Percentiles rank a stretch among this genome's conserved stretches.
Conservation (phyloP, 2,797 vertebrate genomes). For the Aplochiton taeniatus region DNA sequence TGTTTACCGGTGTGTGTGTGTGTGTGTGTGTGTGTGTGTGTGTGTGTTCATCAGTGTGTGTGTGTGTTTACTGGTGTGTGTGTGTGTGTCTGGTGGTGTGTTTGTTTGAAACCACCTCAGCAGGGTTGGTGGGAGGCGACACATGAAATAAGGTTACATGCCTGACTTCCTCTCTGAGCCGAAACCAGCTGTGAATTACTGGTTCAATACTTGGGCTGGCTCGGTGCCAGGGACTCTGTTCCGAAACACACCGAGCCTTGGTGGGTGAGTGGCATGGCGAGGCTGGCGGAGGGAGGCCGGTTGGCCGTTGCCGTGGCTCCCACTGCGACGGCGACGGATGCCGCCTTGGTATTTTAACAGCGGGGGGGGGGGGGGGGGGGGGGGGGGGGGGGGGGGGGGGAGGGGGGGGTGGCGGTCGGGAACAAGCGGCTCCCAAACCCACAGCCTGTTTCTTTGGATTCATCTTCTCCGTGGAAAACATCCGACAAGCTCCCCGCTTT, state of each 20-base stretch:
- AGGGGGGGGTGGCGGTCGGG: slow-evolving; percentile 7
- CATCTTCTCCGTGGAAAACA: no score
- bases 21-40: slow-evolving; percentile 3
- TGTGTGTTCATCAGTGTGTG: neutral
- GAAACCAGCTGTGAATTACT: slow-evolving; percentile 51
- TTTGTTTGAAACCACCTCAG: slow-evolving; percentile 7
- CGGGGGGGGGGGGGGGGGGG: neutral
- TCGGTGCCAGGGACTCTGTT: slow-evolving; percentile 37
- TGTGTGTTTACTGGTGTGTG: slow-evolving; percentile 4
- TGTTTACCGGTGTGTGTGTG: neutral
- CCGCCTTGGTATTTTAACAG: neutral
- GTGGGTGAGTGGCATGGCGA: neutral
- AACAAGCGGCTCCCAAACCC: neutral
- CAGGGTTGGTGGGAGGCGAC: slow-evolving; percentile 40
- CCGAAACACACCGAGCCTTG: slow-evolving; percentile 13
- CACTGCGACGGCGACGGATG: no score
- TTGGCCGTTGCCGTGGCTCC: no score
- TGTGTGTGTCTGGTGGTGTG: slow-evolving; percentile 3
- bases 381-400: neutral
- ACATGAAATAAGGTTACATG: slow-evolving; percentile 57
- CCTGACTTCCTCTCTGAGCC: slow-evolving; percentile 46
- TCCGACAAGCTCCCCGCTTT: no score
- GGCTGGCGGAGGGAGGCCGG: neutral
- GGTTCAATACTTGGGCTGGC: slow-evolving; percentile 44
- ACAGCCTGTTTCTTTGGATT: no score